Percentiles rank a stretch among this genome's conserved stretches.
phyloP scores from a whole-genome alignment of 2,113 vertebrate species.

The Heterotis niloticus region DNA sequence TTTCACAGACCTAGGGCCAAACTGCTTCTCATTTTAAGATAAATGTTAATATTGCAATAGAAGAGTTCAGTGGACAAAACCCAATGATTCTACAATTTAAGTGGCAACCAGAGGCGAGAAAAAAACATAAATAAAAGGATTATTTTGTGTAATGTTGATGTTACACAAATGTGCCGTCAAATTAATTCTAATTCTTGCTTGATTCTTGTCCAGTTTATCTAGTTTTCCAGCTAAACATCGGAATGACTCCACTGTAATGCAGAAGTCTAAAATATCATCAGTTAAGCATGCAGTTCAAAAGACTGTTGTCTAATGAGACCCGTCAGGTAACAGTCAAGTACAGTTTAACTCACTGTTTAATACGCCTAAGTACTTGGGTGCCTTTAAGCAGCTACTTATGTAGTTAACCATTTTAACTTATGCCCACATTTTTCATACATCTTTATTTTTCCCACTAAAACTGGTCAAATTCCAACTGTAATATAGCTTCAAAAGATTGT shows the following conservation, averaged over 20 bases:
- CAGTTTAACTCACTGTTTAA: neutral
- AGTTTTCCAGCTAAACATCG: neutral
- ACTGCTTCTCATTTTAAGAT: too few species aligned
- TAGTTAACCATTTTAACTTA: slow-evolving; percentile 7
- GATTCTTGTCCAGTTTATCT: neutral
- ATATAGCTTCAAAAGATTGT: slow-evolving; percentile 75
- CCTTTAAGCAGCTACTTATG: slow-evolving; percentile 21
- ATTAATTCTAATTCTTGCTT: too few species aligned
- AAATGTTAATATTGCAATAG: too few species aligned
- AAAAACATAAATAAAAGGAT: too few species aligned
- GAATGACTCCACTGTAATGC: neutral
- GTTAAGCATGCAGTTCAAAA: slow-evolving; percentile 7
- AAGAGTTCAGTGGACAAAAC: too few species aligned
- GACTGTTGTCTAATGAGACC: neutral
- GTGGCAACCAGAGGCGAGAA: too few species aligned
- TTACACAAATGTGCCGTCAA: too few species aligned
- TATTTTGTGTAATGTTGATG: too few species aligned
- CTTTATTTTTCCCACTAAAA: slow-evolving; percentile 41
- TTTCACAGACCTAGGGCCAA: too few species aligned
- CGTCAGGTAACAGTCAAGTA: neutral
- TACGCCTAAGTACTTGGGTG: slow-evolving; percentile 24
- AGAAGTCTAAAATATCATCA: neutral
- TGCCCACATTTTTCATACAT: neutral
- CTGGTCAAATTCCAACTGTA: slow-evolving; percentile 58
- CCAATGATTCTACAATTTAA: too few species aligned